These are phyloP conservation scores for Lepidochrysops patricia DNA, from an alignment of 2,888 invertebrate genomes.

Conservation along the genomic window DNA sequence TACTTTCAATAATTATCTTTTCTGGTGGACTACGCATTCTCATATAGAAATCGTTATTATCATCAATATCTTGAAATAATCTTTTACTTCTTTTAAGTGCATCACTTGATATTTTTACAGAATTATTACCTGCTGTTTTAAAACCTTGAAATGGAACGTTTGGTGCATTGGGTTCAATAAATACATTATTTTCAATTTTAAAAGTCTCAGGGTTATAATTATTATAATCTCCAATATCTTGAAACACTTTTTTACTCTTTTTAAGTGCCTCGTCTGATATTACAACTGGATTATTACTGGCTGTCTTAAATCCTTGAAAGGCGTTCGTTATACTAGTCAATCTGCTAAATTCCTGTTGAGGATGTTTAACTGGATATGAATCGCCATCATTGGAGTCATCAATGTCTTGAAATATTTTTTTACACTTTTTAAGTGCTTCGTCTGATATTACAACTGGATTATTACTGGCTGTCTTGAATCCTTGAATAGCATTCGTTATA, in stretches of 20 bases:
- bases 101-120: slow-evolving; percentile 33
- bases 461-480: slow-evolving; percentile 36
- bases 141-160: slow-evolving; percentile 27
- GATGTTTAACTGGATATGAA: too few relatives aligned
- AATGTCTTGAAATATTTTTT: slow-evolving; percentile 36
- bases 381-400: too few relatives aligned
- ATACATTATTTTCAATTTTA: too few relatives aligned
- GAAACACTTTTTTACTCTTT: slow-evolving; percentile 32
- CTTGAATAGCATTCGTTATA: slow-evolving; percentile 7
- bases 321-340: neutral
- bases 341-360: too few relatives aligned
- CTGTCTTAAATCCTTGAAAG: slow-evolving; percentile 30
- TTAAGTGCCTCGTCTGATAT: slow-evolving; percentile 34
- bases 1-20: slow-evolving; percentile 1
- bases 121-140: slow-evolving; percentile 37
- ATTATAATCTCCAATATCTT: slow-evolving; percentile 28
- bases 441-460: slow-evolving; percentile 35
- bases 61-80: slow-evolving; percentile 35
- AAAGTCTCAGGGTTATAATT: neutral
- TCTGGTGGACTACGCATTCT: neutral
- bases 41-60: slow-evolving; percentile 5
- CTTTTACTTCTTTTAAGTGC: slow-evolving; percentile 37
- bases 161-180: neutral
- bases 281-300: slow-evolving; percentile 33
- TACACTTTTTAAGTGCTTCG: slow-evolving; percentile 29